Evolutionary conservation across 2,888 invertebrate species (phyloP).

Genomic region (Tinea trinotella): DNA sequence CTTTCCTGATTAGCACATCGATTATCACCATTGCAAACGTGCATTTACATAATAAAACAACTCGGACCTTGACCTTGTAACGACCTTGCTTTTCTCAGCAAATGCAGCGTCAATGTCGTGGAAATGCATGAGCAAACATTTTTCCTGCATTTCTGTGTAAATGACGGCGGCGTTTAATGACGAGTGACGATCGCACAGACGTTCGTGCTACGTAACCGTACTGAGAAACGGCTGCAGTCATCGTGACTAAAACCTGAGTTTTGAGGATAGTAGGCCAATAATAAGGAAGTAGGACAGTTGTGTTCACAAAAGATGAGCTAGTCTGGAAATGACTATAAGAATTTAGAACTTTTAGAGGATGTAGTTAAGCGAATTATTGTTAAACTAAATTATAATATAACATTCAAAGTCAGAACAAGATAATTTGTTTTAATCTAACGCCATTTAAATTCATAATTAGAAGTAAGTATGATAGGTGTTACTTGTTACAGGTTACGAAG

Average conservation of each 20-base stretch:
- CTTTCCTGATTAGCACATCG: neutral
- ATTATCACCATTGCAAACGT: constrained; percentile 8
- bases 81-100: constrained; percentile 9
- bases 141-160: constrained; percentile 3
- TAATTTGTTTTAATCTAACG: too few species aligned
- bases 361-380: too few species aligned
- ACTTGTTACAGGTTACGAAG: too few species aligned
- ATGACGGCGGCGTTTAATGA: constrained; percentile 1
- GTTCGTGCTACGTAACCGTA: neutral
- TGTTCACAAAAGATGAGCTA: too few species aligned
- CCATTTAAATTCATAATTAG: too few species aligned
- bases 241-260: neutral
- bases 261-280: neutral
- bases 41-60: constrained; percentile 43
- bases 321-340: too few species aligned
- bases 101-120: constrained; percentile 9
- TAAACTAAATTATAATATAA: too few species aligned
- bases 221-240: neutral
- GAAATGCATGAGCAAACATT: constrained; percentile 2
- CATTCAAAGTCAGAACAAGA: too few species aligned
- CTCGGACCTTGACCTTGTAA: constrained; percentile 5
- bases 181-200: neutral
- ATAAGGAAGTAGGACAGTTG: neutral
- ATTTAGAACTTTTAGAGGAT: too few species aligned
- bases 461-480: too few species aligned